Percentiles rank a stretch among this genome's conserved stretches.
Conservation (phyloP, 2,888 invertebrate genomes). For the Melanchra persicariae region DNA sequence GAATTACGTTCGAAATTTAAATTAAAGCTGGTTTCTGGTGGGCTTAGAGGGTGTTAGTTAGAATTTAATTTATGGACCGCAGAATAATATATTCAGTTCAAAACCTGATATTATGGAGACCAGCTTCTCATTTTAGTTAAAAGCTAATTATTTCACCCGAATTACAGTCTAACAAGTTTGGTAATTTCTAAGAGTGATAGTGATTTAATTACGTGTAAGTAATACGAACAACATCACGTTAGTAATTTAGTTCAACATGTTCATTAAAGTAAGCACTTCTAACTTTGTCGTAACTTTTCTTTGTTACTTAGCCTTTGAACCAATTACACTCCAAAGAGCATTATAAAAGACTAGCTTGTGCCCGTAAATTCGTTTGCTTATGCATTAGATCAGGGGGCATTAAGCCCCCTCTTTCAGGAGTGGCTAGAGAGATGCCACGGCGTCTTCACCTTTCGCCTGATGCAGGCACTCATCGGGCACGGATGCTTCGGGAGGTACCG, state of each 20-base stretch:
- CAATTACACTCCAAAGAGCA: conserved; percentile 7
- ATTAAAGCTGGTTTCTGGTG: conserved; percentile 61
- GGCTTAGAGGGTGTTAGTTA: conserved; percentile 45
- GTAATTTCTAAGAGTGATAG: conserved; percentile 29
- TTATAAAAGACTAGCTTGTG: conserved; percentile 13
- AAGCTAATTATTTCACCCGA: conserved; percentile 28
- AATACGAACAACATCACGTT: conserved; percentile 15
- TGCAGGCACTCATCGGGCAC: too few species aligned
- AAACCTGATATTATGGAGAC: conserved; percentile 28
- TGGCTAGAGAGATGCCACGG: too few species aligned
- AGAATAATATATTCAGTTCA: conserved; percentile 29
- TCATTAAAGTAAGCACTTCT: conserved; percentile 22
- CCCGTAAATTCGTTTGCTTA: background rate
- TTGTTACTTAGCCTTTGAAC: conserved; percentile 6
- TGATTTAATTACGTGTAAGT: conserved; percentile 38
- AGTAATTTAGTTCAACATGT: conserved; percentile 17
- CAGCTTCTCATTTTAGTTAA: conserved; percentile 5
- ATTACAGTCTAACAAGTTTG: conserved; percentile 28
- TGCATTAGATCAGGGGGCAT: background rate
- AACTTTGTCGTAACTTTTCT: conserved; percentile 25
- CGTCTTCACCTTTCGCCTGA: too few species aligned
- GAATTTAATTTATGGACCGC: conserved; percentile 19
- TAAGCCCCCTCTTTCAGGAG: too few species aligned
- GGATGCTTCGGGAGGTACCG: too few species aligned
- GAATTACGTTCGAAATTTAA: conserved; percentile 74